These are phyloP conservation scores for Stenchaetothrips biformis DNA, from an alignment of 2,888 invertebrate genomes.

Conservation along the genomic window DNA sequence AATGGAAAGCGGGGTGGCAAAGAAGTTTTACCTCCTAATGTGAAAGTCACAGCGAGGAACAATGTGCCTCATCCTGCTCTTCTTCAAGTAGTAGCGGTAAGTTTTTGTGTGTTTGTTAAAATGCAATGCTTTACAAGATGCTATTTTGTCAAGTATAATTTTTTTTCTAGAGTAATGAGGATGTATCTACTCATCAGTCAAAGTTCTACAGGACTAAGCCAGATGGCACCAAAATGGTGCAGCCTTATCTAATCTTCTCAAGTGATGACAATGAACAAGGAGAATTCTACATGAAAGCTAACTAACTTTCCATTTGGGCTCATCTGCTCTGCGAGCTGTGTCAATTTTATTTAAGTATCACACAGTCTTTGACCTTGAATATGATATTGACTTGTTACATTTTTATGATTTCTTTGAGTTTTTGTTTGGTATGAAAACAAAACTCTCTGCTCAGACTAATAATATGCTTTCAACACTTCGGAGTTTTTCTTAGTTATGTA, in stretches of 20 bases:
- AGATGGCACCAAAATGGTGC: neutral
- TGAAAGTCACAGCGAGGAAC: neutral
- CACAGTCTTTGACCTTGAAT: neutral
- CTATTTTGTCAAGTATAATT: neutral
- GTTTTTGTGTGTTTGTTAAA: neutral
- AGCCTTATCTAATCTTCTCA: neutral
- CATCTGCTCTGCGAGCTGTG: neutral
- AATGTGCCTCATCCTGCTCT: neutral
- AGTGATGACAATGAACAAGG: neutral
- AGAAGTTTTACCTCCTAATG: neutral
- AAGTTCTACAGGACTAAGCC: neutral
- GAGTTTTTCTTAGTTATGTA: neutral
- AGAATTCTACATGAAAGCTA: neutral
- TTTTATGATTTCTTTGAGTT: neutral
- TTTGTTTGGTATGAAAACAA: neutral
- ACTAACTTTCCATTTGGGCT: neutral
- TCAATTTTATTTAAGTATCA: neutral
- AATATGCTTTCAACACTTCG: neutral
- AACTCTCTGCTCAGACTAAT: neutral
- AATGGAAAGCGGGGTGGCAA: too few relatives aligned
- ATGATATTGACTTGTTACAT: neutral
- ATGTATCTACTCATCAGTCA: neutral
- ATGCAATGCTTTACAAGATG: too few relatives aligned
- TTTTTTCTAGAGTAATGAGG: neutral
- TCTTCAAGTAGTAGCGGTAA: neutral